phyloP scores from a whole-genome alignment of 2,113 vertebrate species.

The Cathartes aura region DNA sequence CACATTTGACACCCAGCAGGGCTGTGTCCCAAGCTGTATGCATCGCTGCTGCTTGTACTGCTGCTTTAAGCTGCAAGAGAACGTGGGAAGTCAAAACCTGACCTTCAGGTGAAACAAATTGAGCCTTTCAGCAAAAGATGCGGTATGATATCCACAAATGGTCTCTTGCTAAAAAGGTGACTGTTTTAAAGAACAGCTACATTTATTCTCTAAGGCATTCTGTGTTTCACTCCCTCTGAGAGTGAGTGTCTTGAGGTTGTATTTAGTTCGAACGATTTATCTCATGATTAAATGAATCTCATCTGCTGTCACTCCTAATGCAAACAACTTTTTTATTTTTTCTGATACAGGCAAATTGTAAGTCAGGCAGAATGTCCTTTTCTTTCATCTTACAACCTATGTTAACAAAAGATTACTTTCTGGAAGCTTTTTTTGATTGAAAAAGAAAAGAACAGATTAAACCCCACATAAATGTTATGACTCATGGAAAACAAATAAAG shows the following conservation, averaged over 20 bases:
- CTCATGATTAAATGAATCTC: neutral
- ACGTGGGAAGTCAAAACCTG: neutral
- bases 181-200: neutral
- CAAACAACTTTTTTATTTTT: slow-evolving; percentile 4
- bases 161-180: neutral
- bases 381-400: neutral
- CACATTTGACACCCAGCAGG: neutral
- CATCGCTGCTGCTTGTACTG: neutral
- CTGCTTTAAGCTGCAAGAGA: neutral
- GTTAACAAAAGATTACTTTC: neutral
- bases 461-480: neutral
- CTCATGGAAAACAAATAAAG: slow-evolving; percentile 22
- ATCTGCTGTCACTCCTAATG: neutral
- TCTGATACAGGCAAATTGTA: neutral
- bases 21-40: neutral
- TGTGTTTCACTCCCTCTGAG: neutral
- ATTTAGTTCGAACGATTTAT: neutral
- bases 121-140: neutral
- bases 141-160: accelerated
- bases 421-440: neutral
- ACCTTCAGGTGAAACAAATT: neutral
- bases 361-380: neutral
- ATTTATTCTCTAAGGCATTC: neutral
- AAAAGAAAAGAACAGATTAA: slow-evolving; percentile 7
- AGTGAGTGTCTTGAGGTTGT: neutral